phyloP scores from a whole-genome alignment of 1,140 invertebrate genomes.

The Arctopsyche grandis region DNA sequence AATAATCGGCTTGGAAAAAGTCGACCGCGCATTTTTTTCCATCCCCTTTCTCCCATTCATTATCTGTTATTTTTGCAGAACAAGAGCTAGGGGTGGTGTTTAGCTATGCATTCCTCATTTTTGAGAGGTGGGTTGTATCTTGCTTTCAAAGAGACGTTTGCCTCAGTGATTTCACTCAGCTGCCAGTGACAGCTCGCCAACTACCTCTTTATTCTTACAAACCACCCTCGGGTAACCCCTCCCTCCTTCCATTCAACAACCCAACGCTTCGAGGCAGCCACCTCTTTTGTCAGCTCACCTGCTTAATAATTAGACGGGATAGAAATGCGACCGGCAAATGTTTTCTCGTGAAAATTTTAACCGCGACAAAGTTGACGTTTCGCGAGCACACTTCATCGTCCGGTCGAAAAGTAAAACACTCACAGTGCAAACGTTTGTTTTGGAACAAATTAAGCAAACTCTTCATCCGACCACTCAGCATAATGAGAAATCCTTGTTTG shows the following conservation, averaged over 20 bases:
- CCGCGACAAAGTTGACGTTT: not conserved
- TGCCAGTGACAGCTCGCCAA: not conserved
- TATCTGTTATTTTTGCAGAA: too few relatives aligned
- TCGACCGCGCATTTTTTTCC: not conserved
- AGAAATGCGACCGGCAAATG: not conserved
- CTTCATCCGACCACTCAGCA: too few relatives aligned
- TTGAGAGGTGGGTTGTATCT: not conserved
- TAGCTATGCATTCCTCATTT: slow-evolving; percentile 2
- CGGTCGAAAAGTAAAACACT: not conserved
- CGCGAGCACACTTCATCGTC: not conserved
- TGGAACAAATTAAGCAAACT: too few relatives aligned
- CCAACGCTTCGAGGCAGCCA: not conserved
- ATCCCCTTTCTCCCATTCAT: not conserved
- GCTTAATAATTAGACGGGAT: not conserved
- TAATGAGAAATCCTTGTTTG: too few relatives aligned
- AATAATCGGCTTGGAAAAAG: too few relatives aligned
- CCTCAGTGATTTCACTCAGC: not conserved
- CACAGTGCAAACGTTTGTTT: too few relatives aligned
- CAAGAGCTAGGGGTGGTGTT: not conserved
- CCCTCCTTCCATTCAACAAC: not conserved
- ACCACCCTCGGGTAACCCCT: not conserved
- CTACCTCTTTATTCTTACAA: not conserved
- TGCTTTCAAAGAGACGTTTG: not conserved
- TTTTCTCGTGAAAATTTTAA: too few relatives aligned
- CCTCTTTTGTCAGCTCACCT: not conserved